Evolutionary conservation across 2,888 invertebrate species (phyloP).

Genomic region (Branchellion lobata): DNA sequence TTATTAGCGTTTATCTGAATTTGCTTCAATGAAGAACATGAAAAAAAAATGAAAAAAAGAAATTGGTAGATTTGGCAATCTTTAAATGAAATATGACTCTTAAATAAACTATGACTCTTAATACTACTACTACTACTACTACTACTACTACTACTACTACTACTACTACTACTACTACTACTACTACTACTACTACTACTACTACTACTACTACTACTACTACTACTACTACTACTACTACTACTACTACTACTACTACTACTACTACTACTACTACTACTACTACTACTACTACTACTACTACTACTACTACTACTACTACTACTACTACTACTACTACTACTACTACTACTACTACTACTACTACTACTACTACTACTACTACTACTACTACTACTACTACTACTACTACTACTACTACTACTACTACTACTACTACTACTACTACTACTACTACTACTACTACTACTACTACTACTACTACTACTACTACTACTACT

Average conservation of each 20-base stretch:
- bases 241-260: slow-evolving; percentile 35
- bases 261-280: slow-evolving; percentile 30
- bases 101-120: too few relatives aligned
- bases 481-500: slow-evolving; percentile 28
- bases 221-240: slow-evolving; percentile 15
- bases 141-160: slow-evolving; percentile 14
- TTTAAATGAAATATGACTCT: too few relatives aligned
- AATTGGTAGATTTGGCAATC: too few relatives aligned
- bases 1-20: too few relatives aligned
- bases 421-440: slow-evolving; percentile 32
- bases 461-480: slow-evolving; percentile 27
- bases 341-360: slow-evolving; percentile 32
- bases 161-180: slow-evolving; percentile 11
- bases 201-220: slow-evolving; percentile 28
- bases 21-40: too few relatives aligned
- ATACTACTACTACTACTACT: slow-evolving; percentile 15
- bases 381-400: slow-evolving; percentile 28
- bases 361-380: slow-evolving; percentile 30
- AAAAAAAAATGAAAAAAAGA: too few relatives aligned
- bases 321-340: slow-evolving; percentile 30
- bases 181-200: slow-evolving; percentile 24
- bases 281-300: slow-evolving; percentile 33
- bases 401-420: slow-evolving; percentile 30
- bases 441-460: slow-evolving; percentile 30
- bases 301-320: slow-evolving; percentile 31